These are phyloP conservation scores for Pachymerium ferrugineum DNA, from an alignment of 2,888 invertebrate genomes.

Conservation along the genomic window DNA sequence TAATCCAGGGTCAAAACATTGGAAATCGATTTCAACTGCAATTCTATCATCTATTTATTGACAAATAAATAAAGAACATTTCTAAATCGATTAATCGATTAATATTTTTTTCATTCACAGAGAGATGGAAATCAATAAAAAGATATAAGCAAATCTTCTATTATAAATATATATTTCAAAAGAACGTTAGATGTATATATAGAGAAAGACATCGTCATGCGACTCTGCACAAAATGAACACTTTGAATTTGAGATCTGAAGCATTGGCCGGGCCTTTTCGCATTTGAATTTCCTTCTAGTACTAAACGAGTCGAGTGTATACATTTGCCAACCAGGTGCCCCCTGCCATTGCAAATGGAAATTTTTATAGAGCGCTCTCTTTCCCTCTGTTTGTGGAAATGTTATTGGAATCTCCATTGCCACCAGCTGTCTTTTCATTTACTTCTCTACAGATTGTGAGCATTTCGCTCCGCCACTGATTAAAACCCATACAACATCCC, in stretches of 20 bases:
- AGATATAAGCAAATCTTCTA: too few relatives aligned
- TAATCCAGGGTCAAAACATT: too few relatives aligned
- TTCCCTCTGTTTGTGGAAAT: constrained; percentile 18
- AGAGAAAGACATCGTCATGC: background rate
- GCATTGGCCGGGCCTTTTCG: background rate
- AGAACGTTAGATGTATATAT: background rate
- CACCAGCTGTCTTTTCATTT: constrained; percentile 21
- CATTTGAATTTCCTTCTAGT: background rate
- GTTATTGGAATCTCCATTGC: constrained; percentile 21
- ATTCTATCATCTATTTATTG: too few relatives aligned
- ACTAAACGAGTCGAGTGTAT: constrained; percentile 18
- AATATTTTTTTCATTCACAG: too few relatives aligned
- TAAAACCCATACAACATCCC: constrained; percentile 6
- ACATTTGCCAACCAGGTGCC: constrained; percentile 18
- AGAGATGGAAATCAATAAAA: too few relatives aligned
- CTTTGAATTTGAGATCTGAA: constrained; percentile 18
- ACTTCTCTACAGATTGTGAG: constrained; percentile 12
- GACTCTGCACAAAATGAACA: background rate
- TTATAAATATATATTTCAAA: too few relatives aligned
- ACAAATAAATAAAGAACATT: too few relatives aligned
- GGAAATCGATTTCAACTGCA: too few relatives aligned
- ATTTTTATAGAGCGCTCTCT: constrained; percentile 15
- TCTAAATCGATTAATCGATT: too few relatives aligned
- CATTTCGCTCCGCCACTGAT: constrained; percentile 18
- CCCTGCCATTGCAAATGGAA: constrained; percentile 21